Evolutionary conservation across 2,113 vertebrate genomes (phyloP).

Genomic region (Epinephelus lanceolatus): DNA sequence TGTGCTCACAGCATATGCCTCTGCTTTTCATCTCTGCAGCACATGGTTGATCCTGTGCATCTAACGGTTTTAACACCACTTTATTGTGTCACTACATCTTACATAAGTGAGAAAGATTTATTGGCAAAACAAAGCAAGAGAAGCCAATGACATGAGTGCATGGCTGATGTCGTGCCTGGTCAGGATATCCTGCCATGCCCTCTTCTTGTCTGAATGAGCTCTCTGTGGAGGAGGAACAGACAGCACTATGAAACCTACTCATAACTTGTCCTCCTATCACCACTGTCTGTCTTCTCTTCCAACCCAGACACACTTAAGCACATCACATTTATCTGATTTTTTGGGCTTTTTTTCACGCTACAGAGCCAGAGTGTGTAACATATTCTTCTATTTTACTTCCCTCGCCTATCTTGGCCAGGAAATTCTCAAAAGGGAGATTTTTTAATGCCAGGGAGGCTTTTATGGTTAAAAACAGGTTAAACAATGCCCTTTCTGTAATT

Average conservation of each 20-base stretch:
- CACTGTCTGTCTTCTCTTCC: slow-evolving; percentile 24
- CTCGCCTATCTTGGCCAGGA: not conserved
- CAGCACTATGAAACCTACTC: slow-evolving; percentile 61
- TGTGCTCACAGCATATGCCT: slow-evolving; percentile 5
- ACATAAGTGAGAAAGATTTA: slow-evolving; percentile 5
- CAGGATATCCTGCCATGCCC: slow-evolving; percentile 74
- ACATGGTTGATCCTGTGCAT: not conserved
- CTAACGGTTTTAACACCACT: not conserved
- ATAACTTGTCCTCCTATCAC: slow-evolving; percentile 58
- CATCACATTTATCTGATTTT: slow-evolving; percentile 42
- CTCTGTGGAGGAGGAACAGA: slow-evolving; percentile 58
- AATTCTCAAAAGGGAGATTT: not conserved
- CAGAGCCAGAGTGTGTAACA: not conserved
- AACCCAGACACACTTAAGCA: slow-evolving; percentile 29
- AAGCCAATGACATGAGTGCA: slow-evolving; percentile 15
- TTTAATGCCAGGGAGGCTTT: slow-evolving; percentile 6
- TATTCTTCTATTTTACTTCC: not conserved
- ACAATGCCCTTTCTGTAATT: slow-evolving; percentile 9
- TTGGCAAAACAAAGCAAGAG: slow-evolving; percentile 17
- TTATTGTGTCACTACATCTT: slow-evolving; percentile 7
- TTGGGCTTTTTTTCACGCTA: not conserved
- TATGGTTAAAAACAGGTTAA: not conserved
- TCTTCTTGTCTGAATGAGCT: slow-evolving; percentile 54
- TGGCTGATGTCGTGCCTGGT: slow-evolving; percentile 51
- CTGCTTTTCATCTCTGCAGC: not conserved